Conservation (phyloP, 2,888 invertebrate species). For the Parnassius orleans region DNA sequence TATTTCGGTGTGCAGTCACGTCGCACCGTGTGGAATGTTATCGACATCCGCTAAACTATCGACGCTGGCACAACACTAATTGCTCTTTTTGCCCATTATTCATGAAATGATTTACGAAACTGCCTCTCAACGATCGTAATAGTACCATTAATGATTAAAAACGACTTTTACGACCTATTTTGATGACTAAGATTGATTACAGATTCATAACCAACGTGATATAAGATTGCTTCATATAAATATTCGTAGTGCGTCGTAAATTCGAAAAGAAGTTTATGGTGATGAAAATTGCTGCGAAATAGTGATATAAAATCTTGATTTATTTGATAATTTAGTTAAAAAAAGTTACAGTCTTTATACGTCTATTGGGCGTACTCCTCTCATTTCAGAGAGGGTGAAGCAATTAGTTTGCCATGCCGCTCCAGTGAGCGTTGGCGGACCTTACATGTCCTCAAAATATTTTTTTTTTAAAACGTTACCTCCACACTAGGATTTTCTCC, state of each 20-base stretch:
- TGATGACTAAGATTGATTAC: constrained; percentile 68
- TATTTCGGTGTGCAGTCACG: constrained; percentile 71
- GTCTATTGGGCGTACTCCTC: too few species aligned
- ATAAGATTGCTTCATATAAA: constrained; percentile 31
- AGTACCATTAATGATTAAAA: constrained; percentile 63
- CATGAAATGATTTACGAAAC: constrained; percentile 71
- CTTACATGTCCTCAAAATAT: too few species aligned
- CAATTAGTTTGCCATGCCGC: too few species aligned
- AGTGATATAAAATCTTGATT: neutral
- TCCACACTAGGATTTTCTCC: too few species aligned
- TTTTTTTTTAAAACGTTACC: too few species aligned
- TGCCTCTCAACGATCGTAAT: constrained; percentile 54
- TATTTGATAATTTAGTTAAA: neutral
- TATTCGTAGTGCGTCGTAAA: constrained; percentile 19
- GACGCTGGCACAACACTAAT: constrained; percentile 74
- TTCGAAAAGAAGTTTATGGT: constrained; percentile 12
- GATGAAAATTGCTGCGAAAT: constrained; percentile 4
- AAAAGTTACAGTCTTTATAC: too few species aligned
- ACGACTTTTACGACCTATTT: constrained; percentile 62
- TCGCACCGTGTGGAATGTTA: constrained; percentile 63
- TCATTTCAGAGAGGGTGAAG: too few species aligned
- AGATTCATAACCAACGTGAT: constrained; percentile 31
- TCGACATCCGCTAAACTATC: constrained; percentile 78
- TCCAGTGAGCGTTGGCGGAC: too few species aligned
- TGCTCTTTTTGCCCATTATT: constrained; percentile 70